Conservation (phyloP, 2,888 invertebrate genomes). For the Hydroisotoma schaefferi region DNA sequence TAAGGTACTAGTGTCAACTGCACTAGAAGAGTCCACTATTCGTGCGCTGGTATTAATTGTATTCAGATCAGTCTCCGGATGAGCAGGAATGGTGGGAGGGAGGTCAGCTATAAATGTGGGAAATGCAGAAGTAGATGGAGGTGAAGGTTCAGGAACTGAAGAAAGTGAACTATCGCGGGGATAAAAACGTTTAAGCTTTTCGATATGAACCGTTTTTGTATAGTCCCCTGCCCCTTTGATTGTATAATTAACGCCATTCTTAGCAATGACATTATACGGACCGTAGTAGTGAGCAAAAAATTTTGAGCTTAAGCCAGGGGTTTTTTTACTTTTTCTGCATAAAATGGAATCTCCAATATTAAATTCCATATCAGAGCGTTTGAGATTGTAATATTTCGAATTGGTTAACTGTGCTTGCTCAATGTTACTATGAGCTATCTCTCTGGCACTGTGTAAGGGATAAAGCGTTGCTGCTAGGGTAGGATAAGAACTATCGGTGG, state of each 20-base stretch:
- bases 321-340: neutral
- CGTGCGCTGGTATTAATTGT: too few relatives aligned
- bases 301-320: neutral
- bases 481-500: neutral
- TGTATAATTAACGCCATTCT: neutral
- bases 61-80: too few relatives aligned
- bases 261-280: neutral
- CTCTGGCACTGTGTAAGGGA: neutral
- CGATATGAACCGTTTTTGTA: neutral
- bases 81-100: too few relatives aligned
- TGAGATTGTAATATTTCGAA: conserved; percentile 2
- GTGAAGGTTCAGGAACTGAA: neutral
- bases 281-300: neutral
- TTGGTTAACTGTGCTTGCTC: neutral
- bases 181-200: neutral
- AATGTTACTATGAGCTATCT: neutral
- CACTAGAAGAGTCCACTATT: too few relatives aligned
- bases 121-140: too few relatives aligned
- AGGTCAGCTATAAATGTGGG: too few relatives aligned
- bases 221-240: neutral
- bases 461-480: neutral
- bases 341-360: neutral
- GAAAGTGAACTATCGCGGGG: neutral
- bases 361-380: neutral
- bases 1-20: too few relatives aligned